Base-by-base conservation (phyloP, 1,140 invertebrate genomes). In the Zaprionus davidi region DNA sequence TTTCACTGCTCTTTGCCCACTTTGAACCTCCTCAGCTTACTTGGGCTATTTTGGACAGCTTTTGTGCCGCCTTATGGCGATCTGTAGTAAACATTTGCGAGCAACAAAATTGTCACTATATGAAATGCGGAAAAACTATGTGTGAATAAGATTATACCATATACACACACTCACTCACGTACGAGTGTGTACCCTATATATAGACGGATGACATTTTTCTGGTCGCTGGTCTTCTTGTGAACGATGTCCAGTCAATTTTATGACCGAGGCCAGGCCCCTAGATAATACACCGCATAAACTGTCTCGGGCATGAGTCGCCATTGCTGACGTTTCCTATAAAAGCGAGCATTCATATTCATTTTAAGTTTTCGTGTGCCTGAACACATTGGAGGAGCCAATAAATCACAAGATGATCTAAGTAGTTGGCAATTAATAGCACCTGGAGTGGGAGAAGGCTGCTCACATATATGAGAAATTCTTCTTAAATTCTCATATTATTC, bases 71-170 rank as follows among this genome's bases (percentile, higher is more conserved):
- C 56, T 36, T 72, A 73, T 65, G 36, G 57, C 57, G 59, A 56
- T 78, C 59, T 78, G 72, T 70, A 81, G 80, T 73, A 83, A 79
- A 76, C 66, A 74, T 81, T 81, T 63, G 75, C 66, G 59, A 66
- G 78, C 67, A 56, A 69, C 70, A 73, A 84, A 84, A 84, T 79
- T 81, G 84, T 88, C 83, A 84, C 74, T 78, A 76, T 88, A 88
- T 87, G 83, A 87, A 88, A 87, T 75, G 79, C 84, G 81, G 84
- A 87, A 84, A 81, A 88, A 87, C 84, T 80, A 83, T 86, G 82
- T 86, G 84, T 78, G 76, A 86, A 87, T 87, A 68, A 73, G 79
- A 78, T 64, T 68, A 36, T 81, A 63, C 60, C 38, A 46, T 56
- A 56, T 31, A 51, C 59, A 63, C 38, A 71, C 22, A 36, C 17